Evolutionary conservation across 2,113 vertebrate species (phyloP).

Genomic region (Noturus placidus): DNA sequence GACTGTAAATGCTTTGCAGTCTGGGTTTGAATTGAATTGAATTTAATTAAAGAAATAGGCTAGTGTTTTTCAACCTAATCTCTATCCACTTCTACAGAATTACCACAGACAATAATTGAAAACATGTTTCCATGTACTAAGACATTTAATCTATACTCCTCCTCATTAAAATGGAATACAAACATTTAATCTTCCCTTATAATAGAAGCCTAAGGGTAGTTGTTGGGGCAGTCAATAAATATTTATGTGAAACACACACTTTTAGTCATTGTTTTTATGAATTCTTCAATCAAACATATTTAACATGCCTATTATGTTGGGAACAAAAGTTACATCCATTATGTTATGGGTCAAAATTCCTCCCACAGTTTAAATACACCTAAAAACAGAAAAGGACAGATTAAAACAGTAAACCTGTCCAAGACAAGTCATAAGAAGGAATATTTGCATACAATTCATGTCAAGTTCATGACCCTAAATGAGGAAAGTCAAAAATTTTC

Average conservation of each 20-base stretch:
- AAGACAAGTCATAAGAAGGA: no score
- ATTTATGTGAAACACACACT: background rate
- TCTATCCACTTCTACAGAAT: background rate
- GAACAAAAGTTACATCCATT: no score
- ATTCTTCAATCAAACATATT: background rate
- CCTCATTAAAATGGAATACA: background rate
- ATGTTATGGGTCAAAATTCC: no score
- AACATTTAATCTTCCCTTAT: background rate
- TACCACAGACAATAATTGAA: background rate
- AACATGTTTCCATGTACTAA: background rate
- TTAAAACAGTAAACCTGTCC: no score
- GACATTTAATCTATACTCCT: background rate
- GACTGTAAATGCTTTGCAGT: slow-evolving; percentile 6
- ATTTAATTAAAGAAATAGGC: background rate
- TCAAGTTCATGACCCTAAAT: no score
- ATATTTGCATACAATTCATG: no score
- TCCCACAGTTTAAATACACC: no score
- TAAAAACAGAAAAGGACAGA: no score
- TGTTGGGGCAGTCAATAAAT: background rate
- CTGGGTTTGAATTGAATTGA: background rate
- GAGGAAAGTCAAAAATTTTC: no score
- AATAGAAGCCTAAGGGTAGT: background rate
- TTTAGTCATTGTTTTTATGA: background rate
- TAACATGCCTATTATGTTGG: no score
- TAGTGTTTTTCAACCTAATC: background rate